Percentiles rank a stretch among this genome's conserved stretches.
Evolutionary conservation across 2,888 invertebrate genomes (phyloP).

Genomic region (Tryphoninae sp.): DNA sequence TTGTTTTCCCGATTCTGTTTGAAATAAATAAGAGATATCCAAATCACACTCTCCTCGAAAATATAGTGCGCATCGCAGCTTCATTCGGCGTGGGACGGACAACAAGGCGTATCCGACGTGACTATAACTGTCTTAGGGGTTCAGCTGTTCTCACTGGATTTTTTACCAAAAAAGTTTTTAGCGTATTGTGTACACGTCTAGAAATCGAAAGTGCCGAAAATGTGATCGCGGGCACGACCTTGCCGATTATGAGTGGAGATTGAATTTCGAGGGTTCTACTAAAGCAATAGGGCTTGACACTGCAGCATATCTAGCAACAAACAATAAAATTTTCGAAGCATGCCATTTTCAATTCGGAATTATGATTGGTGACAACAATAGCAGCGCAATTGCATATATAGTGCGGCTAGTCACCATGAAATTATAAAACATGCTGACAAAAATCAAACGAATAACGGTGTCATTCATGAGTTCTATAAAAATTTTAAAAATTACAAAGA

Average conservation of each 20-base stretch:
- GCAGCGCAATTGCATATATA: conserved; percentile 61
- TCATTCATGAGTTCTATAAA: conserved; percentile 58
- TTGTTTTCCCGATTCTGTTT: no score
- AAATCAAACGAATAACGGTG: conserved; percentile 66
- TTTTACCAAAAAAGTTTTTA: conserved; percentile 3
- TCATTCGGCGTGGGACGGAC: conserved; percentile 24
- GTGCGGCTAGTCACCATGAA: conserved; percentile 58
- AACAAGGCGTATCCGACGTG: conserved; percentile 31
- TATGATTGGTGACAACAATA: conserved; percentile 66
- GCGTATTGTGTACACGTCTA: background rate
- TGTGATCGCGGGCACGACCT: conserved; percentile 28
- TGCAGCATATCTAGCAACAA: conserved; percentile 51
- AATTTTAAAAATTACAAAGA: conserved; percentile 52
- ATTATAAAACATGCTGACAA: conserved; percentile 66
- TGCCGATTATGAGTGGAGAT: conserved; percentile 9
- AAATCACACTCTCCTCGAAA: background rate
- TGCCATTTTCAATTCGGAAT: conserved; percentile 62
- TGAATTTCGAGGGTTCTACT: conserved; percentile 32
- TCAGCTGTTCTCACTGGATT: conserved; percentile 27
- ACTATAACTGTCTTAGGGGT: conserved; percentile 26
- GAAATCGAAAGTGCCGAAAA: conserved; percentile 34
- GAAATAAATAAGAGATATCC: no score
- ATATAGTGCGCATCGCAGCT: conserved; percentile 21
- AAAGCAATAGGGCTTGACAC: conserved; percentile 68
- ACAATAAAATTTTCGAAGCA: conserved; percentile 57